These are phyloP conservation scores for Ommatoiulus sabulosus DNA, from an alignment of 2,888 invertebrate genomes.

Conservation along the genomic window DNA sequence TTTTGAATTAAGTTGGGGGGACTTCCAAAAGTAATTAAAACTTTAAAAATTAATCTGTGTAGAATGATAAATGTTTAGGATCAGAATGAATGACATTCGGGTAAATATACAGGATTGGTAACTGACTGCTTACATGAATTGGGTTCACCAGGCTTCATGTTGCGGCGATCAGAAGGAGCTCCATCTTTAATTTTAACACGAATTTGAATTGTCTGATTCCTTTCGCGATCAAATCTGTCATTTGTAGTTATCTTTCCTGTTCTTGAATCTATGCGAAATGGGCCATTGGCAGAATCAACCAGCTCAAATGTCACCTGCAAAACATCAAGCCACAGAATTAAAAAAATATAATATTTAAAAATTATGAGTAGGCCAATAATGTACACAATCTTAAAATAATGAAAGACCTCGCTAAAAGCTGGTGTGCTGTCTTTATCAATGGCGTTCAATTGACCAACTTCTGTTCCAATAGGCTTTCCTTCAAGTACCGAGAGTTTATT, in stretches of 20 bases:
- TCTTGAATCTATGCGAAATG: constrained; percentile 83
- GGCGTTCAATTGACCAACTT: constrained; percentile 88
- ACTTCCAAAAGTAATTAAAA: no score
- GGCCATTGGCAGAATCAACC: constrained; percentile 68
- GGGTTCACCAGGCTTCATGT: constrained; percentile 72
- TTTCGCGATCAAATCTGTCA: constrained; percentile 87
- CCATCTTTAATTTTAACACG: constrained; percentile 92
- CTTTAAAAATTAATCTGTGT: no score
- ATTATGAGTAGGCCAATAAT: neutral
- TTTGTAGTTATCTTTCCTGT: constrained; percentile 90
- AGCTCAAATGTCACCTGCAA: constrained; percentile 79
- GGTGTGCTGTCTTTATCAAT: constrained; percentile 88
- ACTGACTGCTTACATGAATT: constrained; percentile 80
- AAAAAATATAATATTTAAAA: neutral
- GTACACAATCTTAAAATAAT: neutral
- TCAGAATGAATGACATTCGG: no score
- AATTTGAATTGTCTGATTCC: constrained; percentile 85
- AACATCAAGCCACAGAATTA: neutral
- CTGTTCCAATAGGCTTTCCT: constrained; percentile 84
- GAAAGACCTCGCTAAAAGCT: constrained; percentile 78
- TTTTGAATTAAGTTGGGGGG: no score
- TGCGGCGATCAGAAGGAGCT: constrained; percentile 82
- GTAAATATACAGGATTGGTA: no score
- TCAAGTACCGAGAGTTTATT: constrained; percentile 85
- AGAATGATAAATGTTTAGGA: no score